Base-by-base conservation (phyloP, 2,113 vertebrate genomes). In the Sitta europaea region DNA sequence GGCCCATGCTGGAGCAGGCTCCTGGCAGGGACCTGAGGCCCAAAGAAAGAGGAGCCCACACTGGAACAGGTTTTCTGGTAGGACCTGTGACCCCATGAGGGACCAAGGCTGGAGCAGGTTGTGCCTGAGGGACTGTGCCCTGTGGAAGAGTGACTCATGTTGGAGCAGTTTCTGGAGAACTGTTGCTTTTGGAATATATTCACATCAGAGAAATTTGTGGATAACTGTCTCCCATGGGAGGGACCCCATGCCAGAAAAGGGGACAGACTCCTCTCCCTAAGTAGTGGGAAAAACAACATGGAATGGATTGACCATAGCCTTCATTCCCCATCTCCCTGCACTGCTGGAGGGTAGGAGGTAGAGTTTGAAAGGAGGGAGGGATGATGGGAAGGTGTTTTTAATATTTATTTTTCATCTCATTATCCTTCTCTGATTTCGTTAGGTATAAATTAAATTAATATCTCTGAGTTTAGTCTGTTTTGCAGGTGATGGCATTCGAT, bases 61-160 rank as follows among this genome's bases (percentile, higher is more conserved):
- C n/a, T 35, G 20, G 16, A 63, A 27, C 14, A 45, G n/a, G 14
- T 47, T 38, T 55, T 14, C 28, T 84, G 28, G 7, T 10, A 45
- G 22, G n/a, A 45, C 6, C 27, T 54, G 40, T 12, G 23, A 54
- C 18, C 18, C n/a, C 35, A 21, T 47, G 40, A 14, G 6, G 12
- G 23, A 27, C 11, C 11, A 40, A 10, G 0, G 2, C 12, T 40
- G 40, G 15, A 63, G 27, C 19, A 55, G 17, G 1, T 12, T n/a
- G 14, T 47, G 19, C 50, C 48, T 28, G 40, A 28, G 38, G 50
- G 21, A 2, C 23, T 23, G 28, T 1, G 1, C 6, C 6, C 28
- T 0, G 0, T 40, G 20, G 58, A 48, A 57, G 22, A 31, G 6
- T 29, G 59, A 66, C 5, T 12, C 35, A 57, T 8, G 8, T 4